Evolutionary conservation across 2,113 vertebrate species (phyloP).

Genomic region (Upupa epops): DNA sequence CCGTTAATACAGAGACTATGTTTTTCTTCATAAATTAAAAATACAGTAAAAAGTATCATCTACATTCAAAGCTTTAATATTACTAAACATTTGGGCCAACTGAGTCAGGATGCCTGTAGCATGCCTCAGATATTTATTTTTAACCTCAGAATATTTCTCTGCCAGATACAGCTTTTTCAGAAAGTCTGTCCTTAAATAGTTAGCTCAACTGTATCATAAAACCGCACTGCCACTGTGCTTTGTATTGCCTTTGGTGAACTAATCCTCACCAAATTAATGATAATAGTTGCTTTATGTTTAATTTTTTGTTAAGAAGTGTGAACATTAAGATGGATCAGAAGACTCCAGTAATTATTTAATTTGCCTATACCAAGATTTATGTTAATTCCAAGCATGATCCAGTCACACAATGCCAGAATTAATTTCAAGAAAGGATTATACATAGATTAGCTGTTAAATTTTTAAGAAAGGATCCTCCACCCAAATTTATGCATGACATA

Average conservation of each 20-base stretch:
- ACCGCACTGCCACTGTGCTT: not conserved
- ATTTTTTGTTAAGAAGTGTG: conserved; percentile 33
- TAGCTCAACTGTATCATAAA: not conserved
- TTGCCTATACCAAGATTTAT: not conserved
- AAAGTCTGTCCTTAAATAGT: not conserved
- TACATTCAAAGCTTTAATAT: not conserved
- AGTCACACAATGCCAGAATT: conserved; percentile 13
- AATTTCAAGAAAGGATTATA: conserved; percentile 46
- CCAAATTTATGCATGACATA: not conserved
- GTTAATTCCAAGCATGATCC: conserved; percentile 31
- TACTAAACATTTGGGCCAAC: not conserved
- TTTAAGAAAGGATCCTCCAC: too few species aligned
- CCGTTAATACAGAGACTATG: not conserved
- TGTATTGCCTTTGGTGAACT: not conserved
- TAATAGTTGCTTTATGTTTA: not conserved
- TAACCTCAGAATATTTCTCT: not conserved
- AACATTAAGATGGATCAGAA: conserved; percentile 30
- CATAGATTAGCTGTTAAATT: conserved; percentile 17
- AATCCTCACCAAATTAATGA: conserved; percentile 18
- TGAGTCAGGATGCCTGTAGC: not conserved
- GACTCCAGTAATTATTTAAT: not conserved
- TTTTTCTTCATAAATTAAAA: not conserved
- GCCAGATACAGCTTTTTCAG: not conserved
- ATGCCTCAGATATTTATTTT: not conserved
- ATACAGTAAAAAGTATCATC: not conserved